Base-by-base conservation (phyloP, 2,797 vertebrate species). In the Echiichthys vipera region DNA sequence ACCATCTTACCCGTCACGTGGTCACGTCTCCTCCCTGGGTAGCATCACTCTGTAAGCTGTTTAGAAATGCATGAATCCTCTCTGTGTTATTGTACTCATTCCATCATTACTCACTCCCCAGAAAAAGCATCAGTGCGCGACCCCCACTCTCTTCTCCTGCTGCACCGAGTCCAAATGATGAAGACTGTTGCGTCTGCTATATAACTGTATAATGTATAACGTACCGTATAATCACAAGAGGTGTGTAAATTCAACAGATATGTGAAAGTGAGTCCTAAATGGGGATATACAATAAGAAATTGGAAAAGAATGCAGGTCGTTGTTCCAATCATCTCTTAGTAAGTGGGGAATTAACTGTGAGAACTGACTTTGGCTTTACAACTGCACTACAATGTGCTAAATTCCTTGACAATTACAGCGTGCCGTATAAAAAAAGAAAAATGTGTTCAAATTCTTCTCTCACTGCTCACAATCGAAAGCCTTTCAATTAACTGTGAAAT, bases 51-150 rank as follows among this genome's bases (percentile, higher is more conserved):
- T 75, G 83, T 76, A 56, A 84, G 85, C 87, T 90, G 71, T 86
- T 92, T 85, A 88, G 85, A 89, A 91, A 91, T 92, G 89, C 88
- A 92, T 89, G 84, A 91, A 83, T 85, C 77, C 75, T 58, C 83
- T 80, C 71, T 30, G 72, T 45, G 76, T 85, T 86, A 83, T 82
- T 88, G 78, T 81, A 61, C 69, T 66, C 71, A 49, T 81, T 85
- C 76, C 71, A 66, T 90, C 82, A 83, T 87, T 80, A 84, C 82
- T 90, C 86, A 80, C 77, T 81, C 77, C 80, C 78, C 49, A 71
- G 78, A 86, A 56, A 29, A 69, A 86, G 84, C 77, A 67, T 65
- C 67, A 42, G 65, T 36, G 70, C 45, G 20, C 36, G 37, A 86
- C 66, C 74, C 79, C 83, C 62, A 69, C 71, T 68, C 50, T 50